Conservation (phyloP, 2,888 invertebrate species). For the Alcis repandata region DNA sequence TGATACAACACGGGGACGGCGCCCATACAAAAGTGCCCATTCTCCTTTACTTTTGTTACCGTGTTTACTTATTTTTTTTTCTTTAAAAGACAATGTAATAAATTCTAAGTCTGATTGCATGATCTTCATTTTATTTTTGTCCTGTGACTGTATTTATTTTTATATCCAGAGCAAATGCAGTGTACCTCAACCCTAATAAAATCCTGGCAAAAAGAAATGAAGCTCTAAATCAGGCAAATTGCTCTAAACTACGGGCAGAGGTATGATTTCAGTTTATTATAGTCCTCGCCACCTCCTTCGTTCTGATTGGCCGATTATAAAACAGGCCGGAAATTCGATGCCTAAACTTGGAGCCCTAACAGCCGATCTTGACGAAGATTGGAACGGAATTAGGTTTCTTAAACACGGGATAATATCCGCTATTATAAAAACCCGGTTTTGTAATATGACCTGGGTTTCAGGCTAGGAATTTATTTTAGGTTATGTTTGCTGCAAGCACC, state of each 20-base stretch:
- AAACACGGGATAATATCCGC: conserved; percentile 25
- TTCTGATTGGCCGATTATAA: conserved; percentile 43
- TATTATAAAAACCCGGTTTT: conserved; percentile 27
- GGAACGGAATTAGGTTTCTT: conserved; percentile 32
- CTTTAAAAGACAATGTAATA: too few species aligned
- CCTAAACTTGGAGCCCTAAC: conserved; percentile 39
- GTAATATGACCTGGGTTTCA: conserved; percentile 4
- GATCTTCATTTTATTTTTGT: background rate
- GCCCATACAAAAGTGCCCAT: too few species aligned
- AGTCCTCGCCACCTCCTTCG: conserved; percentile 48
- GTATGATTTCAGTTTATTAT: conserved; percentile 52
- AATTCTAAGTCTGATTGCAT: too few species aligned
- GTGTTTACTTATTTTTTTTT: too few species aligned
- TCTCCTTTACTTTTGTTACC: too few species aligned
- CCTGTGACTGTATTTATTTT: background rate
- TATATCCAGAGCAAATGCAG: background rate
- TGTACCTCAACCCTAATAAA: conserved; percentile 33
- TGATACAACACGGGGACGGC: too few species aligned
- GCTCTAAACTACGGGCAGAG: conserved; percentile 35
- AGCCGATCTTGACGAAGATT: conserved; percentile 43
- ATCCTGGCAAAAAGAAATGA: conserved; percentile 39
- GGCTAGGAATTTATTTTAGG: background rate
- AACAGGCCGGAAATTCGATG: conserved; percentile 49
- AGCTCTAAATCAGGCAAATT: conserved; percentile 48
- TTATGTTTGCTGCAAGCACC: background rate